Conservation (phyloP, 2,113 vertebrate species). For the Microtus ochrogaster region DNA sequence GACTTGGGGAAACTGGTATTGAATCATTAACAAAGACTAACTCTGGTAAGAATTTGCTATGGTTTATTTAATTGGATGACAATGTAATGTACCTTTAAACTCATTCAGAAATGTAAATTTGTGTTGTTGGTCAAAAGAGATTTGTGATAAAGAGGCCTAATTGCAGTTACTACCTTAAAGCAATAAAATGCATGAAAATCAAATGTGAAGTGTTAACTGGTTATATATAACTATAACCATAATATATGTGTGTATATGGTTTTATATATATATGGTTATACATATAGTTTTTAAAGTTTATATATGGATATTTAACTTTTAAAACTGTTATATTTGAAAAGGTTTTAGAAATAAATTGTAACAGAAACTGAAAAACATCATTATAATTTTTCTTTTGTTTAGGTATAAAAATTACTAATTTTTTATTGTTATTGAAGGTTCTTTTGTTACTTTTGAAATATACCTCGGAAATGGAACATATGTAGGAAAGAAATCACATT, state of each 20-base stretch:
- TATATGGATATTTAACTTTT: slow-evolving; percentile 24
- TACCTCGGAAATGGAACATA: neutral
- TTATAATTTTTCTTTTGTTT: slow-evolving; percentile 28
- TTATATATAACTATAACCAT: neutral
- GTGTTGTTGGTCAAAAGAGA: slow-evolving; percentile 36
- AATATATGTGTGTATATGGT: no score
- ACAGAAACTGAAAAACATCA: neutral
- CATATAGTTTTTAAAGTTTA: no score
- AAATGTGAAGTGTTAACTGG: neutral
- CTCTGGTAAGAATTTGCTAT: slow-evolving; percentile 59
- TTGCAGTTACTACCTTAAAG: neutral
- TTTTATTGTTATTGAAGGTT: slow-evolving; percentile 22
- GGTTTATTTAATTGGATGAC: slow-evolving; percentile 49
- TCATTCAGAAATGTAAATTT: slow-evolving; percentile 58
- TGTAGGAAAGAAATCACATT: slow-evolving; percentile 19
- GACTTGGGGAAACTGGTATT: slow-evolving; percentile 59
- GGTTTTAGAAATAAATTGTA: neutral
- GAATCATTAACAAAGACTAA: slow-evolving; percentile 63
- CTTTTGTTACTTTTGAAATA: slow-evolving; percentile 49
- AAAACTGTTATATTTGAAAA: neutral
- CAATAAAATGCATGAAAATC: slow-evolving; percentile 21
- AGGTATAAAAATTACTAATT: neutral
- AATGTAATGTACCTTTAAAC: slow-evolving; percentile 32
- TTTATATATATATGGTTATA: neutral
- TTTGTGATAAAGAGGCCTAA: slow-evolving; percentile 19